Evolutionary conservation across 2,113 vertebrate genomes (phyloP), one percentile per base, ranked within the genome.

Genomic region (Cyprinus carpio): DNA sequence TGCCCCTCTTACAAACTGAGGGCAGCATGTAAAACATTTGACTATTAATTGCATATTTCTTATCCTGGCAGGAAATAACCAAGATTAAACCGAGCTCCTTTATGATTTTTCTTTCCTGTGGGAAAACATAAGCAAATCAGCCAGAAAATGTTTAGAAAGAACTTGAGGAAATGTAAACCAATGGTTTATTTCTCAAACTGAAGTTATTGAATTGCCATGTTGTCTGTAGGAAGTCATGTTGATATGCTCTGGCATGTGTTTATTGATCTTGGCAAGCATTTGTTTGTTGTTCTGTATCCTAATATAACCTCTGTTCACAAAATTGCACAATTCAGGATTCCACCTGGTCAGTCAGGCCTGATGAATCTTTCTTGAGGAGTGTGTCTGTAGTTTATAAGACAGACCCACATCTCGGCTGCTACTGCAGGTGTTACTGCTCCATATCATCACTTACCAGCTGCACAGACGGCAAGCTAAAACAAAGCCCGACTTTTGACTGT

Each of bases 371-470:
- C 71, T 20, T 56, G 40, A 34, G 43, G 58, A 49, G 83, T 49
- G 67, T 76, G 54, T 31, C 81, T 71, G 3, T 49, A 25, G 49
- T 82, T 71, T 72, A 51, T 71, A 75, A 82, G 60, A 80, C 29
- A 74, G 54, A 76, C 85, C 83, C 76, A 76, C 78, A 88, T 88
- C 69, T 78, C 62, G 51, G 58, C 72, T 77, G 31, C 51, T 78
- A 60, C 72, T 75, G 58, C 29, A 43, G 25, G 81, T 74, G 51
- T 65, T 89, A 75, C 77, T 23, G 37, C 74, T 79, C 79, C 77
- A 88, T 85, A 88, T 83, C 81, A 87, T 87, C 88, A 80, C 78
- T 79, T 82, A 82, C 80, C 72, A 80, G 83, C 79, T 84, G 82
- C 64, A 81, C 29, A 72, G 27, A 69, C 6, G 65, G 34, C 67